Base-by-base conservation (phyloP, 2,797 vertebrate genomes). In the Tamandua tetradactyla region DNA sequence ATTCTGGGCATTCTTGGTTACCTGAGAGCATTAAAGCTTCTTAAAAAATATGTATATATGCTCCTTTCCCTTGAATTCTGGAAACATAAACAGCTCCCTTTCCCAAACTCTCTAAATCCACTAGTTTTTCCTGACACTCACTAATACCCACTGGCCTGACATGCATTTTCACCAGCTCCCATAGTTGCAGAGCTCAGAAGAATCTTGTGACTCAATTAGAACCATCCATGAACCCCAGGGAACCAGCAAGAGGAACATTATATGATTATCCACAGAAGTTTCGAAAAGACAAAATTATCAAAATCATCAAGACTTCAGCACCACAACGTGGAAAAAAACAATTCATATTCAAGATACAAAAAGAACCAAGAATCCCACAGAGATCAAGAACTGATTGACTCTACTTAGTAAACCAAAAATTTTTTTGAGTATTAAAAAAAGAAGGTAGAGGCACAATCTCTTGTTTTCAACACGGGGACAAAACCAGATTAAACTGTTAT, bases 221-320 rank as follows among this genome's bases (percentile, higher is more conserved):
- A 88, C 30, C 44, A 96, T 49, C 32, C 64, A 90, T 66, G 57
- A 86, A 18, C 17, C 90, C 86, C 62, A 94, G 89, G 15, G 57
- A 81, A 62, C 32, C 32, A 92, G 40, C 37, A 95, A 93, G 85
- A 96, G 22, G 13, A 93, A 62, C 10, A 86, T 59, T 13, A 40
- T 49, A 72, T 62, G 40, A 86, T 22, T 80, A 42, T 84, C 42
- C 42, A 89, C 17, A 52, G 42, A 86, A 95, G 13, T 78, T 88
- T 76, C 68, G 30, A 61, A 83, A 96, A 95, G 82, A 96, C 27
- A 93, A 87, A 86, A 74, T 80, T 75, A 79, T 42, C 59, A 78
- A 83, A 69, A 76, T 85, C 87, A 91, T 72, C 32, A 94, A 80
- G 42, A 92, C 32, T 76, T 93, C 11, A 71, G 27, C 59, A 96